Evolutionary conservation across 2,888 invertebrate species (phyloP).

Genomic region (Galeruca laticollis): DNA sequence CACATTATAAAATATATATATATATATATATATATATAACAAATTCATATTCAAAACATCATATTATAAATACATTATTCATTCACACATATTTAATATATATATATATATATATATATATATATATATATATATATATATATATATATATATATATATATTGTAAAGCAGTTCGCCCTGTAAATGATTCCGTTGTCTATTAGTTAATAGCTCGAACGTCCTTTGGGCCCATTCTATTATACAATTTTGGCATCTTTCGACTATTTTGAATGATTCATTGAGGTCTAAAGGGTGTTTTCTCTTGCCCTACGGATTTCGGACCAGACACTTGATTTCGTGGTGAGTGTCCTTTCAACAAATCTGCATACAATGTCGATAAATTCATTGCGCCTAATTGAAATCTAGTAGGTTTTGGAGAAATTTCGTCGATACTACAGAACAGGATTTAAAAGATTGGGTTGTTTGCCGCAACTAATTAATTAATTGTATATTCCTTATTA

Average conservation of each 20-base stretch:
- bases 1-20: no score
- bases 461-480: not conserved
- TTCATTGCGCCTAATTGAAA: slow-evolving; percentile 60
- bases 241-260: slow-evolving; percentile 27
- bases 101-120: no score
- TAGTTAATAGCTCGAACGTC: not conserved
- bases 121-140: no score
- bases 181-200: not conserved
- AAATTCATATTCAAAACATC: no score
- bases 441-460: not conserved
- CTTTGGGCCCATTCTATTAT: slow-evolving; percentile 5
- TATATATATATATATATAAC: no score
- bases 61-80: no score
- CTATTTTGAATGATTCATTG: slow-evolving; percentile 23
- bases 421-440: slow-evolving; percentile 1
- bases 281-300: slow-evolving; percentile 15
- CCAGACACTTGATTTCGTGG: slow-evolving; percentile 37
- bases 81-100: no score
- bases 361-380: slow-evolving; percentile 58
- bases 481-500: no score
- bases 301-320: slow-evolving; percentile 13
- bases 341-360: slow-evolving; percentile 47
- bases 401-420: slow-evolving; percentile 50
- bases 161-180: no score
- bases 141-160: no score